Evolutionary conservation across 1,140 invertebrate genomes (phyloP).

Genomic region (Aricia agestis): DNA sequence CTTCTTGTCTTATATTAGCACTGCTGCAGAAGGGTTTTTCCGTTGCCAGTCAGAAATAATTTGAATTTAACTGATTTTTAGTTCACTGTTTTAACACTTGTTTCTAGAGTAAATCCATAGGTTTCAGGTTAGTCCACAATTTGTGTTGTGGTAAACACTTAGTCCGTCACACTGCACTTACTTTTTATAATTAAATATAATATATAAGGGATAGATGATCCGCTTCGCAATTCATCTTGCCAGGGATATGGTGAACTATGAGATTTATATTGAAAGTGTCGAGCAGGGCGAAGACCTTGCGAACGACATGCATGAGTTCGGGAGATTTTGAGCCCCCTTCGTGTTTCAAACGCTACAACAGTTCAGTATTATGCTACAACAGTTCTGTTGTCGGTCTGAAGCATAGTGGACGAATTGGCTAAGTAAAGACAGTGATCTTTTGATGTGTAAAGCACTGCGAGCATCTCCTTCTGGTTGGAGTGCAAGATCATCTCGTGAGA

Average conservation of each 20-base stretch:
- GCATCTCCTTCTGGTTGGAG: slow-evolving; percentile 45
- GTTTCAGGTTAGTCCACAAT: too few relatives aligned
- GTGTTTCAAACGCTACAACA: slow-evolving; percentile 42
- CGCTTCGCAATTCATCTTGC: slow-evolving; percentile 45
- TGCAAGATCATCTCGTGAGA: slow-evolving; percentile 32
- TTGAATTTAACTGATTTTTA: too few relatives aligned
- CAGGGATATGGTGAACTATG: slow-evolving; percentile 38
- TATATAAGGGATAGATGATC: slow-evolving; percentile 50
- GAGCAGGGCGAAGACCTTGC: slow-evolving; percentile 31
- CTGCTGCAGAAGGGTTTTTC: too few relatives aligned
- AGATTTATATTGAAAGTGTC: slow-evolving; percentile 37
- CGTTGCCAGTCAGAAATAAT: too few relatives aligned
- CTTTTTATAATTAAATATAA: too few relatives aligned
- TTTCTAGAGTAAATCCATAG: too few relatives aligned
- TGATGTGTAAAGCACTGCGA: slow-evolving; percentile 34
- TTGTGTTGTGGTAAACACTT: too few relatives aligned
- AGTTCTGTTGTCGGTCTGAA: slow-evolving; percentile 56
- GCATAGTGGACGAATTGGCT: slow-evolving; percentile 24
- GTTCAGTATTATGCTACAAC: slow-evolving; percentile 45
- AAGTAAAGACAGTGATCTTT: slow-evolving; percentile 23
- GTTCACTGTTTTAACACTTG: too few relatives aligned
- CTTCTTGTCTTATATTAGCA: too few relatives aligned
- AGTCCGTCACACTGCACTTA: too few relatives aligned
- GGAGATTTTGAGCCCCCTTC: slow-evolving; percentile 48
- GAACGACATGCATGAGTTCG: slow-evolving; percentile 37